Evolutionary conservation across 2,797 vertebrate genomes (phyloP).

Genomic region (Chelonia mydas): DNA sequence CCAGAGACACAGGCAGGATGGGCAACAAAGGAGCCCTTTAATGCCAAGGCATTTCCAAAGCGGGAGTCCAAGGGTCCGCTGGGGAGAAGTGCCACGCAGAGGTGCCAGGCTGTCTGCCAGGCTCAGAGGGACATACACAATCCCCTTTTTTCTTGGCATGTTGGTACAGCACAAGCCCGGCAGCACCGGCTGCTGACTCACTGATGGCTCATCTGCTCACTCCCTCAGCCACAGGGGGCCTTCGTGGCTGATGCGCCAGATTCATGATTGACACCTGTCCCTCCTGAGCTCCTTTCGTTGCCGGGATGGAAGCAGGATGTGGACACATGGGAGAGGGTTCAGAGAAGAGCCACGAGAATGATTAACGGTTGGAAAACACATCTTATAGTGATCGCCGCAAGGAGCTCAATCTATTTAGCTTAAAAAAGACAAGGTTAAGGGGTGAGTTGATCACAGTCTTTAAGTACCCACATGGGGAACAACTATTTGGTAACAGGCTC

Average conservation of each 20-base stretch:
- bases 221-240: not conserved
- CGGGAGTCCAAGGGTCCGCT: not conserved
- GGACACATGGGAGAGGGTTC: not conserved
- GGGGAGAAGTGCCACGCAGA: not conserved
- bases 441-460: too few relatives aligned
- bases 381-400: too few relatives aligned
- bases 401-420: too few relatives aligned
- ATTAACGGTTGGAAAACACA: too few relatives aligned
- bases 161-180: not conserved
- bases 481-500: too few relatives aligned
- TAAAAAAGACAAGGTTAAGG: too few relatives aligned
- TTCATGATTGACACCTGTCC: not conserved
- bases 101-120: not conserved
- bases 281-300: not conserved
- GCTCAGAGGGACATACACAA: not conserved
- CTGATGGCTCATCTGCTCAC: not conserved
- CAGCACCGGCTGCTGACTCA: not conserved
- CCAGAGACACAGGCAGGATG: not conserved
- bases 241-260: accelerated
- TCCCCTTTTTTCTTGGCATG: not conserved
- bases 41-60: not conserved
- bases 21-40: not conserved
- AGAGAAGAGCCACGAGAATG: too few relatives aligned
- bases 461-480: too few relatives aligned
- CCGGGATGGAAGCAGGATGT: not conserved